Percentiles rank a stretch among this genome's conserved stretches.
phyloP scores from a whole-genome alignment of 2,113 vertebrate genomes.

The Siniperca chuatsi region DNA sequence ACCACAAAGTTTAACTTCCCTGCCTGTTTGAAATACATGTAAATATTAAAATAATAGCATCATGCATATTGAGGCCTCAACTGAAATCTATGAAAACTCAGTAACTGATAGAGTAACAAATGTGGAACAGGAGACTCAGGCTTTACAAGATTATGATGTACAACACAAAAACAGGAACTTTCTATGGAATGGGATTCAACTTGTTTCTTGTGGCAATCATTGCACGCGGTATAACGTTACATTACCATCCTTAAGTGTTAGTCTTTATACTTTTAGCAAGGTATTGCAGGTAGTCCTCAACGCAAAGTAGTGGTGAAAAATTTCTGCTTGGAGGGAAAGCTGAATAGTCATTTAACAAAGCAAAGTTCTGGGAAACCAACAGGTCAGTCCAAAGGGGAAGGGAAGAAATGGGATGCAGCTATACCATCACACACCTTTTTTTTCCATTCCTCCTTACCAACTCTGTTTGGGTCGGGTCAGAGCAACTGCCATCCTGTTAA shows the following conservation, averaged over 20 bases:
- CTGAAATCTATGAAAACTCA: not conserved
- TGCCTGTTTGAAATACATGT: conserved; percentile 3
- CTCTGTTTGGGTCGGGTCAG: not conserved
- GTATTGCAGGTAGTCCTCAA: not conserved
- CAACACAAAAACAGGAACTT: not conserved
- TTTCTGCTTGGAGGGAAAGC: not conserved
- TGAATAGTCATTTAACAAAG: not conserved
- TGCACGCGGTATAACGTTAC: not conserved
- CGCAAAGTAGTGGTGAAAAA: not conserved
- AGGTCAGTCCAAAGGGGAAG: not conserved
- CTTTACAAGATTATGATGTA: not conserved
- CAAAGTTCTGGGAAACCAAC: not conserved
- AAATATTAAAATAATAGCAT: conserved; percentile 3
- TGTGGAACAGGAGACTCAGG: not conserved
- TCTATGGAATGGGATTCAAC: not conserved
- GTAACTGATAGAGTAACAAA: not conserved
- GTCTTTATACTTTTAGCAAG: not conserved
- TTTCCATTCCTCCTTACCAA: conserved; percentile 1
- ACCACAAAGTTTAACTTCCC: conserved; percentile 8
- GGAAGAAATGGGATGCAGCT: not conserved
- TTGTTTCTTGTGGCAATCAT: not conserved
- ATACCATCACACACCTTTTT: not conserved
- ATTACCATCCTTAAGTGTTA: not conserved
- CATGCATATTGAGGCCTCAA: not conserved
- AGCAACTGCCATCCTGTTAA: conserved; percentile 14